phyloP scores from a whole-genome alignment of 2,113 vertebrate genomes.

The Macrotus californicus region DNA sequence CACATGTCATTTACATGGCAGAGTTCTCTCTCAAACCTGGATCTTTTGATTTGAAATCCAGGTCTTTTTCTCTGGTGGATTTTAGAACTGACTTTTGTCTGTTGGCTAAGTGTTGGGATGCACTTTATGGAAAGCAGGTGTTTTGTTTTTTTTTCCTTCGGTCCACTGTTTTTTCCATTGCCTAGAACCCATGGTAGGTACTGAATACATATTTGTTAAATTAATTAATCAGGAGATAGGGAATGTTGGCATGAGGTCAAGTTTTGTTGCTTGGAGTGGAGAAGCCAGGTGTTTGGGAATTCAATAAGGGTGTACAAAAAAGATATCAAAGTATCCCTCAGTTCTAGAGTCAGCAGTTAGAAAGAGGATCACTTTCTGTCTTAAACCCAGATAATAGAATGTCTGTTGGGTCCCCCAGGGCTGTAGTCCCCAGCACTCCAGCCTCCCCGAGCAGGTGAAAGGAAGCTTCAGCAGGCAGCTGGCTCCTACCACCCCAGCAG shows the following conservation, averaged over 20 bases:
- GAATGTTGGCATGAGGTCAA: neutral
- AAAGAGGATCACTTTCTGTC: neutral
- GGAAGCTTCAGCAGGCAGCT: conserved; percentile 61
- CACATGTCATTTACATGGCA: neutral
- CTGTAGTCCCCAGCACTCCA: neutral
- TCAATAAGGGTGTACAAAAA: neutral
- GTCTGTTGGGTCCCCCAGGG: neutral
- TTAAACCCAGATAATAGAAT: neutral
- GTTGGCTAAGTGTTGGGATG: neutral
- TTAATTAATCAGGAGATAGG: neutral
- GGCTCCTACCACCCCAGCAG: conserved; percentile 49
- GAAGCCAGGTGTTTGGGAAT: neutral
- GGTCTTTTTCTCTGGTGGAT: neutral
- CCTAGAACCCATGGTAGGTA: neutral
- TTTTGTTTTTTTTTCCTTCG: too few species aligned
- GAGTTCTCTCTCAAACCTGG: neutral
- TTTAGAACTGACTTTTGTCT: neutral
- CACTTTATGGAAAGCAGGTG: neutral
- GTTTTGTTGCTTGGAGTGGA: neutral
- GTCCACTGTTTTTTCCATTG: neutral
- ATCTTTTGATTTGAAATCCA: neutral
- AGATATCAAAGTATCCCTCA: neutral
- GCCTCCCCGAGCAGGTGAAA: conserved; percentile 71
- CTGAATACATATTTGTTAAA: neutral
- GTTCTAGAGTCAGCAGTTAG: neutral